Conservation (phyloP, 2,113 vertebrate species). For the Scatophagus argus region DNA sequence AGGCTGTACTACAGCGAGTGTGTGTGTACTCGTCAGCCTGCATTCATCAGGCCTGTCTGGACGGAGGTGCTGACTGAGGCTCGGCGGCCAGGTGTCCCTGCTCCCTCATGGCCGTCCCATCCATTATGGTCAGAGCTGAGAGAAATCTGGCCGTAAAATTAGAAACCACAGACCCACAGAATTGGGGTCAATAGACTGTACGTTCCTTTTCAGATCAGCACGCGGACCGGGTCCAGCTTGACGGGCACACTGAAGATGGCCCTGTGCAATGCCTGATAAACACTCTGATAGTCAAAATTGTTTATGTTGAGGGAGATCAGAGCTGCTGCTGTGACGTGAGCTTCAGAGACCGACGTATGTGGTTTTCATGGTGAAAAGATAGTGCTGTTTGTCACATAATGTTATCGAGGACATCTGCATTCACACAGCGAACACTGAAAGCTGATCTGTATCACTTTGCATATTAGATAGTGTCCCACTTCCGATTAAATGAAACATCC, state of each 20-base stretch:
- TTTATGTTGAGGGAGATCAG: not conserved
- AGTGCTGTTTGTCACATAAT: not conserved
- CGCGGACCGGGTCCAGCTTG: conserved; percentile 17
- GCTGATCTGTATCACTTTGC: not conserved
- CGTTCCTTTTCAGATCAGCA: conserved; percentile 43
- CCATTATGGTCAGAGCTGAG: conserved; percentile 54
- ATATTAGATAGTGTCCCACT: not conserved
- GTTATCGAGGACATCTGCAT: not conserved
- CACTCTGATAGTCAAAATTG: not conserved
- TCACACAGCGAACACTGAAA: not conserved
- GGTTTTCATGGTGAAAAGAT: conserved; percentile 2
- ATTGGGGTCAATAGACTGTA: conserved; percentile 68
- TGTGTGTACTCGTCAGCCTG: conserved; percentile 44
- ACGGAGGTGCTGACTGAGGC: conserved; percentile 62
- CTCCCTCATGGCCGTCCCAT: conserved; percentile 54
- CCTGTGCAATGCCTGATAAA: not conserved
- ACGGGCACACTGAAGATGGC: not conserved
- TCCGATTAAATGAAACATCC: not conserved
- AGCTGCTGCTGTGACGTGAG: not conserved
- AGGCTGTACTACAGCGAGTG: conserved; percentile 11
- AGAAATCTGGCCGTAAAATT: conserved; percentile 63
- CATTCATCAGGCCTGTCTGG: conserved; percentile 71
- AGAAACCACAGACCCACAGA: conserved; percentile 58
- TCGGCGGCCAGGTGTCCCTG: conserved; percentile 66
- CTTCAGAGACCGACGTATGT: not conserved